Evolutionary conservation across 1,140 invertebrate genomes (phyloP), one percentile per base, ranked within the genome.

Genomic region (Drosophila erecta): DNA sequence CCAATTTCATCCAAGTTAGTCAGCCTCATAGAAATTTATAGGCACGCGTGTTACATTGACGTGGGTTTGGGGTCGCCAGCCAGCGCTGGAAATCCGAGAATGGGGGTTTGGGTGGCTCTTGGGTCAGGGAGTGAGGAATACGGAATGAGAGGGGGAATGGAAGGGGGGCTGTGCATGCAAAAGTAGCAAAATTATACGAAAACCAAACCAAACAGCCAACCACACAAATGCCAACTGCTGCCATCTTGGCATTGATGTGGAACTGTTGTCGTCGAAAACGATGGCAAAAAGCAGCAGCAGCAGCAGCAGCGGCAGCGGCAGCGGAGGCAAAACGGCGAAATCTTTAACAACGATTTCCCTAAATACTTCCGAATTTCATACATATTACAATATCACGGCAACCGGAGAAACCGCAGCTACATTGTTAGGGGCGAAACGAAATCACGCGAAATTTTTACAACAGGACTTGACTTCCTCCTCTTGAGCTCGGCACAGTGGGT

Each of bases 341-440:
- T 89, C 77, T 84, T 84, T 81, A 84, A 67, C 85, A 89, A 85
- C 85, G 85, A 90, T 90, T 89, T 89, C 85, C 85, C 80, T 89
- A 89, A 89, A 89, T 89, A 89, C 85, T 90, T 83, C 80, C 85
- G 81, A 89, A 84, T 89, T 89, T 89, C 79, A 80, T 80, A 67
- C 67, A 85, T 89, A 85, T 85, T 87, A 86, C 83, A 86, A 79
- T 83, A 81, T 83, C 79, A 81, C 58, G 50, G 70, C 69, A 74
- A 40, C 30, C 35, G 62, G 64, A 59, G 76, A 37, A 86, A 70
- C 76, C 78, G 38, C 73, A 72, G 58, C 69, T 61, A 81, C 81
- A 86, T 79, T 76, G 83, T 87, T 84, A 70, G 76, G 72, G 73
- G 60, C 61, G 59, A 74, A 90, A 67, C 80, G 80, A 84, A 87